Evolutionary conservation across 2,113 vertebrate species (phyloP).

Genomic region (Prunella fulvescens): DNA sequence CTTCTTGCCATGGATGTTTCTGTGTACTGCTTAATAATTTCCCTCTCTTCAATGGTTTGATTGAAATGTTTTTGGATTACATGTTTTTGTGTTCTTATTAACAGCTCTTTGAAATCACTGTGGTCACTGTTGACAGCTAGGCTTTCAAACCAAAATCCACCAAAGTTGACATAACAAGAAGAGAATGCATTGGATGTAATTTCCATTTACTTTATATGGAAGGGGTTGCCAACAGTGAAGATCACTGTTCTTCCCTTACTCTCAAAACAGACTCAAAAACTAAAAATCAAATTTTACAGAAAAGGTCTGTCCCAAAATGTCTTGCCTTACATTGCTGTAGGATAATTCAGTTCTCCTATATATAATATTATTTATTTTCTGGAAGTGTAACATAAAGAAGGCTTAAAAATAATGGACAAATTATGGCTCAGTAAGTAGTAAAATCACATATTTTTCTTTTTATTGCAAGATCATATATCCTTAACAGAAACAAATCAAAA

Average conservation of each 20-base stretch:
- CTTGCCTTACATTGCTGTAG: background rate
- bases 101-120: background rate
- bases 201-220: background rate
- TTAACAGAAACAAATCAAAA: background rate
- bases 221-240: background rate
- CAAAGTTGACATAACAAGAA: background rate
- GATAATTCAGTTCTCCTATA: background rate
- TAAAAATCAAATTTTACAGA: background rate
- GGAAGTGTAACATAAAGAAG: background rate
- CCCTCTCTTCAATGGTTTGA: background rate
- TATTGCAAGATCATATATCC: background rate
- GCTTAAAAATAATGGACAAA: background rate
- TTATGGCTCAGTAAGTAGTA: background rate
- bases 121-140: background rate
- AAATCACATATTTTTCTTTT: background rate
- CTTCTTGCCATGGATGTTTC: background rate
- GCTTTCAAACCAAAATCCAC: background rate
- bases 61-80: background rate
- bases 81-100: background rate
- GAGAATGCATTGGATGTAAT: background rate
- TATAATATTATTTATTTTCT: background rate
- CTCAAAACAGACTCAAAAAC: background rate
- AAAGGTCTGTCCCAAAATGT: background rate
- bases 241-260: background rate
- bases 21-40: background rate